Evolutionary conservation across 1,140 invertebrate species (phyloP).

Genomic region (Drosophila tristis): DNA sequence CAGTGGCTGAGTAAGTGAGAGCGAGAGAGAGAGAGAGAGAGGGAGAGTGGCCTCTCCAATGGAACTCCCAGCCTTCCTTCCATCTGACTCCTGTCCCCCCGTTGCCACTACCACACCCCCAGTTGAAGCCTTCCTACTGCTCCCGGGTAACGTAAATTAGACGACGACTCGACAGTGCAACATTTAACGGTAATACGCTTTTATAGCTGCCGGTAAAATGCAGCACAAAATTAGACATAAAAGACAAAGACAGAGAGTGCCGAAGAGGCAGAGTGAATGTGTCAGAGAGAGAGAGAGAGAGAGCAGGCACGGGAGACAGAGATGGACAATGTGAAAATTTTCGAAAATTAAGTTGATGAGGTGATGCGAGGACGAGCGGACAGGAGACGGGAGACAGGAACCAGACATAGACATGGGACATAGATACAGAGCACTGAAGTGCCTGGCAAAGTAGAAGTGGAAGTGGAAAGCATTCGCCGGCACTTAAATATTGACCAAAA

Average conservation of each 20-base stretch:
- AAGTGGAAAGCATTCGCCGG: conserved; percentile 42
- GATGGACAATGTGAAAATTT: conserved; percentile 61
- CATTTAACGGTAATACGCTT: conserved; percentile 82
- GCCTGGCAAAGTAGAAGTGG: conserved; percentile 29
- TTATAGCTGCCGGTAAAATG: conserved; percentile 80
- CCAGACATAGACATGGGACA: conserved; percentile 26
- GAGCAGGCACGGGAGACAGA: not conserved
- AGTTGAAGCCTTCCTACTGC: conserved; percentile 12
- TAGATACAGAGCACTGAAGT: conserved; percentile 9
- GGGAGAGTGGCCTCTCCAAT: conserved; percentile 6
- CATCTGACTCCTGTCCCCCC: not conserved
- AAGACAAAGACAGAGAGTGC: conserved; percentile 58
- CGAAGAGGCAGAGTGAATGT: not conserved
- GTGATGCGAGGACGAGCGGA: conserved; percentile 11
- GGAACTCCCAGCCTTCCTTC: not conserved
- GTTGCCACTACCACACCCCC: conserved; percentile 7
- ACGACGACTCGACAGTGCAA: conserved; percentile 71
- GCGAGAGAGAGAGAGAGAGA: too few species aligned
- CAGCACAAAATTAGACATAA: conserved; percentile 77
- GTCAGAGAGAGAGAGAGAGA: not conserved
- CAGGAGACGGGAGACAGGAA: conserved; percentile 4
- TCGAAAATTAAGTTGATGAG: conserved; percentile 80
- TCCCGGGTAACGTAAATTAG: conserved; percentile 78
- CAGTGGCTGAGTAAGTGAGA: conserved; percentile 22
- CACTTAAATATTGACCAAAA: conserved; percentile 84